A percentile compares a stretch with the other conserved stretches of the same genome.
phyloP scores from a whole-genome alignment of 2,888 invertebrate genomes.

The Synanthedon myopaeformis region DNA sequence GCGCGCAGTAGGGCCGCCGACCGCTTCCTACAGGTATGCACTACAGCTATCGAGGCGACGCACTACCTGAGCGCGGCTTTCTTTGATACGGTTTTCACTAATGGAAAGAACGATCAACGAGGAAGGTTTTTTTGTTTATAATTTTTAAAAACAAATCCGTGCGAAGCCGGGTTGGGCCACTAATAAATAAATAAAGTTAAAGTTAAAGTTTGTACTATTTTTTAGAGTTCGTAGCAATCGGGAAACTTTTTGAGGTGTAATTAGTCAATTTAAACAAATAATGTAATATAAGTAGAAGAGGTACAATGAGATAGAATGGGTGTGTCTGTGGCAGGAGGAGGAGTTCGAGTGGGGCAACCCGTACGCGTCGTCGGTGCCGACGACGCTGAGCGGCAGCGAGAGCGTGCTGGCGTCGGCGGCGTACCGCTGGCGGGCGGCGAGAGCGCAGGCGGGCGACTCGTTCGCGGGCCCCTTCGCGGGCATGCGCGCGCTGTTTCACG shows the following conservation, averaged over 20 bases:
- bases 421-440: constrained; percentile 74
- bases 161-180: too few species aligned
- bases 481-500: constrained; percentile 67
- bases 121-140: too few species aligned
- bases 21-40: constrained; percentile 72
- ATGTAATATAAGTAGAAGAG: not conserved
- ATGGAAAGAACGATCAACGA: too few species aligned
- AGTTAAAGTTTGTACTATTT: too few species aligned
- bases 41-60: not conserved
- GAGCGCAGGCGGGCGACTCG: not conserved
- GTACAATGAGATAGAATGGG: not conserved
- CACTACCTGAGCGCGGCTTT: too few species aligned
- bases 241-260: too few species aligned
- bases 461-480: constrained; percentile 57
- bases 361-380: constrained; percentile 62
- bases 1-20: constrained; percentile 73
- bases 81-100: too few species aligned
- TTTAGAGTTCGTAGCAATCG: too few species aligned
- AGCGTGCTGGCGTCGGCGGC: constrained; percentile 70
- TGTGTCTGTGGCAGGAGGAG: constrained; percentile 73
- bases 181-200: too few species aligned
- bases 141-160: too few species aligned
- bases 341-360: constrained; percentile 89
- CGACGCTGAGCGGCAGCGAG: constrained; percentile 51
- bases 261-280: too few species aligned